Percentiles rank a stretch among this genome's conserved stretches.
These are phyloP conservation scores for Microtus montanus DNA, from an alignment of 2,113 vertebrate species.

Conservation along the genomic window DNA sequence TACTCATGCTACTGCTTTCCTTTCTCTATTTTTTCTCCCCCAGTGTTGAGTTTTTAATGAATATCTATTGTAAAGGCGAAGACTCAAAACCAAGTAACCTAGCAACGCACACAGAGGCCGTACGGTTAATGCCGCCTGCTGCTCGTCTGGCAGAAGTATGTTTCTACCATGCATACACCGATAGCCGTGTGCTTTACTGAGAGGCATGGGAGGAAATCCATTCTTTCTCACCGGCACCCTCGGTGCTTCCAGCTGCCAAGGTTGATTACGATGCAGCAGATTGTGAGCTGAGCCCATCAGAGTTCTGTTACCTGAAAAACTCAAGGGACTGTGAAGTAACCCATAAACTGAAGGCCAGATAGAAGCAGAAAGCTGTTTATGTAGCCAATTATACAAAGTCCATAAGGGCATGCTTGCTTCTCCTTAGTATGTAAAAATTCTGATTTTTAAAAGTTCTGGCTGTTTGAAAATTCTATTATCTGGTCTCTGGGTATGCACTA, in stretches of 20 bases:
- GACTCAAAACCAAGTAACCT: constrained; percentile 46
- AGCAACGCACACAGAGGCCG: constrained; percentile 11
- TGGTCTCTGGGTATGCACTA: background rate
- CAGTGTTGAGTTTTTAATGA: background rate
- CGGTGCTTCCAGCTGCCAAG: background rate
- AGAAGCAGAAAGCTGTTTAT: constrained; percentile 16
- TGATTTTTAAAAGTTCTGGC: constrained; percentile 28
- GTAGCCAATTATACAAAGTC: background rate
- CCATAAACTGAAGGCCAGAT: constrained; percentile 27
- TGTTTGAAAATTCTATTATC: constrained; percentile 31
- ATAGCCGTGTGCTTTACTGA: background rate
- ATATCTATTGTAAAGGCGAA: constrained; percentile 43
- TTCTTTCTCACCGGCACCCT: background rate
- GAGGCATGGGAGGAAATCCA: background rate
- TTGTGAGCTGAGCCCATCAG: background rate
- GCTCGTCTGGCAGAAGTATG: constrained; percentile 19
- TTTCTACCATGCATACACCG: background rate
- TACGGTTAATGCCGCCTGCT: constrained; percentile 9
- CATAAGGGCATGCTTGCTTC: constrained; percentile 20
- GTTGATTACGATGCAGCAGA: background rate
- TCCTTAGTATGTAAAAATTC: constrained; percentile 23
- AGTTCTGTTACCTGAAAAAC: constrained; percentile 11
- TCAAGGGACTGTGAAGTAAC: background rate
- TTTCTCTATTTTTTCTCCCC: constrained; percentile 40
- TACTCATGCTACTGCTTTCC: background rate